A percentile compares a stretch with the other conserved stretches of the same genome.
Evolutionary conservation across 2,888 invertebrate genomes (phyloP).

Genomic region (Dendrolimus houi): DNA sequence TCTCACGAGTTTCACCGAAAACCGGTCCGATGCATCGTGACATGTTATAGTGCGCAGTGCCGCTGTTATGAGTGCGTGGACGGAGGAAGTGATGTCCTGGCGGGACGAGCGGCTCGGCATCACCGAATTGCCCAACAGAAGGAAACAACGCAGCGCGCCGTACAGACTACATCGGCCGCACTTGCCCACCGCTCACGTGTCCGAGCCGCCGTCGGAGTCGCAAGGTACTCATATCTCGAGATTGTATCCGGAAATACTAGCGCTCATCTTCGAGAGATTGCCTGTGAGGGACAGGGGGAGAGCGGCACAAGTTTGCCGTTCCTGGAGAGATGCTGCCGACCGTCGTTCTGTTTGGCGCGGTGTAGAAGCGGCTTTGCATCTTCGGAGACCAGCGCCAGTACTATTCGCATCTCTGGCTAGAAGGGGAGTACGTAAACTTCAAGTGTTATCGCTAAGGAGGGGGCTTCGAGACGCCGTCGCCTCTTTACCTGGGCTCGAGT

Average conservation of each 20-base stretch:
- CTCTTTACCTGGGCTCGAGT: constrained; percentile 90
- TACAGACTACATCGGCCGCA: constrained; percentile 82
- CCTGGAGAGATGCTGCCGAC: constrained; percentile 95
- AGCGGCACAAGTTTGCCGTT: constrained; percentile 91
- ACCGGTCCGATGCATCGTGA: constrained; percentile 62
- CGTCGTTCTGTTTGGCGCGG: constrained; percentile 95
- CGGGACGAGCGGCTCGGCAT: constrained; percentile 63
- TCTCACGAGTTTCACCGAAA: constrained; percentile 51
- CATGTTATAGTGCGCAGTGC: constrained; percentile 63
- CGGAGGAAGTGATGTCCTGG: constrained; percentile 68
- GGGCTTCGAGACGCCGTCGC: constrained; percentile 90
- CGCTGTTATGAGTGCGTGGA: constrained; percentile 66
- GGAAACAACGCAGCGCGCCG: constrained; percentile 78
- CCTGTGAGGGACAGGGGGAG: constrained; percentile 92
- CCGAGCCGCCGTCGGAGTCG: constrained; percentile 65
- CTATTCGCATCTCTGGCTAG: constrained; percentile 91
- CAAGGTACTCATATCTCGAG: constrained; percentile 87
- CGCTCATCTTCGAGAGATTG: constrained; percentile 93
- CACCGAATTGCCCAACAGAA: constrained; percentile 52
- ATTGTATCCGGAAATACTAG: constrained; percentile 93
- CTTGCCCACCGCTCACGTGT: constrained; percentile 63
- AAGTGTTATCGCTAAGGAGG: constrained; percentile 89
- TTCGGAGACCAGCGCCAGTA: constrained; percentile 88
- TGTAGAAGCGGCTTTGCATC: constrained; percentile 92
- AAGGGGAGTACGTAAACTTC: constrained; percentile 91